phyloP scores from a whole-genome alignment of 2,888 invertebrate genomes.

The Limulus polyphemus region DNA sequence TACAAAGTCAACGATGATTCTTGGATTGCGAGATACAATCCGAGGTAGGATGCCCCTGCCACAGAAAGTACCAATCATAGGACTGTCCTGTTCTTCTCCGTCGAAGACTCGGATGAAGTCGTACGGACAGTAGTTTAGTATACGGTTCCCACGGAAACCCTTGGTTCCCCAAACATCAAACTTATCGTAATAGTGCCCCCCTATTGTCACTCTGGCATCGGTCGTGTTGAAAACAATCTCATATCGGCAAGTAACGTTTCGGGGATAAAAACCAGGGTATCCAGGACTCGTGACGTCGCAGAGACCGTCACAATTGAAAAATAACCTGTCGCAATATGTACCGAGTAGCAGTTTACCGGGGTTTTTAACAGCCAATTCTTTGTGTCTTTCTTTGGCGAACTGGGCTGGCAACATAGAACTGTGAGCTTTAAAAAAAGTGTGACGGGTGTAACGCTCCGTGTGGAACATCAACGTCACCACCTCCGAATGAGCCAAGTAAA shows the following conservation, averaged over 20 bases:
- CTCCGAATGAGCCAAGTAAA: conserved; percentile 15
- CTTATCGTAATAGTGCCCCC: conserved; percentile 18
- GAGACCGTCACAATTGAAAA: conserved; percentile 11
- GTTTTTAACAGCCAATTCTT: conserved; percentile 10
- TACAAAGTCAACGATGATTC: conserved; percentile 16
- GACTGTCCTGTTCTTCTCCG: not conserved
- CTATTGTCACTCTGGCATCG: conserved; percentile 10
- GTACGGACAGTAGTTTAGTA: conserved; percentile 13
- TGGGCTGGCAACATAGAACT: conserved; percentile 14
- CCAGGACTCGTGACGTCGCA: conserved; percentile 19
- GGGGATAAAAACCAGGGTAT: conserved; percentile 19
- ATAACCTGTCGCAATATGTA: conserved; percentile 18
- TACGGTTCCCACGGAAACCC: conserved; percentile 8
- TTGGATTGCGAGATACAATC: conserved; percentile 11
- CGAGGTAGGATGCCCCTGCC: conserved; percentile 19
- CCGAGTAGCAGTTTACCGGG: conserved; percentile 7
- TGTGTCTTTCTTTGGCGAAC: conserved; percentile 16
- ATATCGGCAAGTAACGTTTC: conserved; percentile 18
- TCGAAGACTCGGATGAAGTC: conserved; percentile 12
- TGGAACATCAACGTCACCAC: conserved; percentile 14
- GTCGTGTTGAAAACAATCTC: conserved; percentile 12
- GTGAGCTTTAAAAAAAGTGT: conserved; percentile 11
- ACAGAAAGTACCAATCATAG: conserved; percentile 14
- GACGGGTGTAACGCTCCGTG: conserved; percentile 8
- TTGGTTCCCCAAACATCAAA: conserved; percentile 21